These are phyloP conservation scores for Tetragonula carbonaria DNA, from an alignment of 2,888 invertebrate species.

Conservation along the genomic window DNA sequence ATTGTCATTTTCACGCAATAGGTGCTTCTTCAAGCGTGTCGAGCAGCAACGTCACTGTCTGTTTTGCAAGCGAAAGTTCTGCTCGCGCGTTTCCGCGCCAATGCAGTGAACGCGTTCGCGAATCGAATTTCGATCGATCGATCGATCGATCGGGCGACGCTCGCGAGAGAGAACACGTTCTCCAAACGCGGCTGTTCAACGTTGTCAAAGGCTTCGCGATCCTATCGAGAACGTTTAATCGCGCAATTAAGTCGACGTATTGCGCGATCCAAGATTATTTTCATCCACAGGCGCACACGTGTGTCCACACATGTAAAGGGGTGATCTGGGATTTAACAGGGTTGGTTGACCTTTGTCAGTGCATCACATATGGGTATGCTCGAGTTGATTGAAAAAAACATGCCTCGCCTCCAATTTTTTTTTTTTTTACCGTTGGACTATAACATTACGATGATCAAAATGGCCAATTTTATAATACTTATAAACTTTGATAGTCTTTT, in stretches of 20 bases:
- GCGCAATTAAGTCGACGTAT: slow-evolving; percentile 44
- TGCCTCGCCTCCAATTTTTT: too few relatives aligned
- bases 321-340: neutral
- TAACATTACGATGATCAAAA: too few relatives aligned
- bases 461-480: too few relatives aligned
- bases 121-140: slow-evolving; percentile 44
- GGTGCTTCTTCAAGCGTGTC: slow-evolving; percentile 56
- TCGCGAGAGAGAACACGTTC: slow-evolving; percentile 18
- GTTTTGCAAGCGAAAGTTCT: slow-evolving; percentile 58
- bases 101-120: too few relatives aligned
- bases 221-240: slow-evolving; percentile 46
- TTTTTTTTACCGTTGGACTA: too few relatives aligned
- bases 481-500: too few relatives aligned
- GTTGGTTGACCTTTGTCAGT: neutral
- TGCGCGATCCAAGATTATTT: slow-evolving; percentile 40
- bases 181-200: neutral
- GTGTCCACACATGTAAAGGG: neutral
- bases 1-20: slow-evolving; percentile 61
- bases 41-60: slow-evolving; percentile 38
- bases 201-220: slow-evolving; percentile 32
- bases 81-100: slow-evolving; percentile 17
- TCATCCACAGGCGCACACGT: neutral
- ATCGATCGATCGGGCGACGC: neutral
- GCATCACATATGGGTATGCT: neutral
- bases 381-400: neutral